phyloP scores from a whole-genome alignment of 2,113 vertebrate species.

The Acanthisitta chloris region DNA sequence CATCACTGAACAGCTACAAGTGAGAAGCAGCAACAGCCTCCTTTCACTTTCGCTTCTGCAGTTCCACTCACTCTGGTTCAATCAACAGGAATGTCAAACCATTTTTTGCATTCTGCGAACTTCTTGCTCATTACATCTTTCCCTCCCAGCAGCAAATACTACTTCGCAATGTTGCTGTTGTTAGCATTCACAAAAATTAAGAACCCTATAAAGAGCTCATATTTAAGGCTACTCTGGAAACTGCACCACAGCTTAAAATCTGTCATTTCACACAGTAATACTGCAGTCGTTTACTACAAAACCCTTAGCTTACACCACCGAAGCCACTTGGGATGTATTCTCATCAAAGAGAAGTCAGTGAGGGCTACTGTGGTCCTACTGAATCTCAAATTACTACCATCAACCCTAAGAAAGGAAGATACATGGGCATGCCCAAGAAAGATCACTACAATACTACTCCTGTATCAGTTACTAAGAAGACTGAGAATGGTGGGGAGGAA shows the following conservation, averaged over 20 bases:
- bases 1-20: not conserved
- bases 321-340: not conserved
- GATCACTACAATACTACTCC: not conserved
- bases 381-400: not conserved
- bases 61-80: not conserved
- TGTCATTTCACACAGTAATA: not conserved
- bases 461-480: not conserved
- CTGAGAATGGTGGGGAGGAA: accelerated
- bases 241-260: not conserved
- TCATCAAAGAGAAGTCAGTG: not conserved
- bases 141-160: not conserved
- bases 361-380: not conserved
- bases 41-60: constrained; percentile 32
- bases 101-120: not conserved
- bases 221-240: not conserved
- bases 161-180: not conserved
- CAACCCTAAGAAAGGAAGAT: not conserved
- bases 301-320: not conserved
- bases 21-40: not conserved
- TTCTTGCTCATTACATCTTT: not conserved
- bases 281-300: not conserved
- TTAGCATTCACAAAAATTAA: not conserved
- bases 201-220: not conserved
- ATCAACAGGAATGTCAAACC: not conserved
- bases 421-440: not conserved